phyloP scores from a whole-genome alignment of 2,113 vertebrate species.

The Carettochelys insculpta region DNA sequence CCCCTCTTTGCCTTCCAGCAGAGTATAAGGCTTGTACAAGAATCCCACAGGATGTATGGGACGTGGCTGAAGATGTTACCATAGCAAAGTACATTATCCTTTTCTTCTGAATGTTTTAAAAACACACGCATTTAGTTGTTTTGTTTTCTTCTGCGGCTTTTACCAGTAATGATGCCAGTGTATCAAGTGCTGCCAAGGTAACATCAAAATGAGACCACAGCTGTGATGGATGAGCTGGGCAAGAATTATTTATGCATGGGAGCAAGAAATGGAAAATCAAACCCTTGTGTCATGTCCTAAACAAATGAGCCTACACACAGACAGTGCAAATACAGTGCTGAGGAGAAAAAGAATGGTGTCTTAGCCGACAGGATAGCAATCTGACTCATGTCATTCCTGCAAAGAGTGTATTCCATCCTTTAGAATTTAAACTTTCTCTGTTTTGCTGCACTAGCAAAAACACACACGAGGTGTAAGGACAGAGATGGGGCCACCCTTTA shows the following conservation, averaged over 20 bases:
- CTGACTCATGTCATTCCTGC: neutral
- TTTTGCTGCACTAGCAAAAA: neutral
- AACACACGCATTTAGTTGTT: neutral
- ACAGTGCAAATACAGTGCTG: neutral
- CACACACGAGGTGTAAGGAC: fast-evolving
- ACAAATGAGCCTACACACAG: neutral
- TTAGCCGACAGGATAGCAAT: neutral
- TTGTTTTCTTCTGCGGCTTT: neutral
- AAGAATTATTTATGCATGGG: neutral
- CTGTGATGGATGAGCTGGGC: neutral
- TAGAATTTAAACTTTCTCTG: neutral
- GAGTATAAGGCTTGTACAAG: neutral
- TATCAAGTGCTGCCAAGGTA: neutral
- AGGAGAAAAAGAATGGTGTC: neutral
- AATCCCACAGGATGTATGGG: neutral
- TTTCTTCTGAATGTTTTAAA: neutral
- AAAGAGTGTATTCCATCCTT: neutral
- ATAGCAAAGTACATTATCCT: neutral
- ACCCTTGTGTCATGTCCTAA: neutral
- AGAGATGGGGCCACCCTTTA: neutral
- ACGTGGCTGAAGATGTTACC: neutral
- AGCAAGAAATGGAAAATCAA: neutral
- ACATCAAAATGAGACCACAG: conserved; percentile 12
- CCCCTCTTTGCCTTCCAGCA: neutral
- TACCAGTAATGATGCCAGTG: neutral